phyloP scores from a whole-genome alignment of 2,888 invertebrate genomes.

The Nymphalis c-album region DNA sequence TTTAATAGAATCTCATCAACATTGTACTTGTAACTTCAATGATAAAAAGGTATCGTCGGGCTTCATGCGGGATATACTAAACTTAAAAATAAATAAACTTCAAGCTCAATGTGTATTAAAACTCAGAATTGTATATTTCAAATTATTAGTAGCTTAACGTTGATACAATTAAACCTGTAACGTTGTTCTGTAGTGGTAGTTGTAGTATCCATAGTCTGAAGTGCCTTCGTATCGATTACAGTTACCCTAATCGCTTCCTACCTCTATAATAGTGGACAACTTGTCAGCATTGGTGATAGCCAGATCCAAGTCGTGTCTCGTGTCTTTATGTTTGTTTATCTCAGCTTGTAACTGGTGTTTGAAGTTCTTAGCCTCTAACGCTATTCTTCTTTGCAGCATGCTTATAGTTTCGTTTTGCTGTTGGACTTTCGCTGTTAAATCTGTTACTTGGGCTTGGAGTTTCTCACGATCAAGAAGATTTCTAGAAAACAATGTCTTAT shows the following conservation, averaged over 20 bases:
- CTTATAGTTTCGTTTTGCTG: conserved; percentile 84
- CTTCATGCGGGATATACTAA: no score
- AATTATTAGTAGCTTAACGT: no score
- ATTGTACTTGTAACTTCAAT: no score
- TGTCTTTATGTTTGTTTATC: conserved; percentile 85
- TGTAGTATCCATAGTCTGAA: no score
- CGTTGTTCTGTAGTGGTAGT: no score
- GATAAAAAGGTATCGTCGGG: no score
- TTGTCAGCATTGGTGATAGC: conserved; percentile 83
- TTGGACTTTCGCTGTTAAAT: conserved; percentile 79
- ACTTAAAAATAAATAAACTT: no score
- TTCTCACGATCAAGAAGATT: conserved; percentile 88
- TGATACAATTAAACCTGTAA: no score
- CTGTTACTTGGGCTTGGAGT: conserved; percentile 83
- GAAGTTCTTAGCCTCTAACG: conserved; percentile 87
- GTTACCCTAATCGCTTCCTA: conserved; percentile 43
- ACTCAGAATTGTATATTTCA: no score
- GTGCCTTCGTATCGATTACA: not conserved
- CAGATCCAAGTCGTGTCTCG: conserved; percentile 84
- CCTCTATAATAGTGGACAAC: conserved; percentile 82
- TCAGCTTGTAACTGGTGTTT: conserved; percentile 86
- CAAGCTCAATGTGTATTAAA: no score
- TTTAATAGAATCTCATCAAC: no score
- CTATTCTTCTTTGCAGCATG: conserved; percentile 85
- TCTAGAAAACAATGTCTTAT: conserved; percentile 51